Base-by-base conservation (phyloP, 37 sponge, comb jelly and placozoan genomes). In the Ianthella basta region DNA sequence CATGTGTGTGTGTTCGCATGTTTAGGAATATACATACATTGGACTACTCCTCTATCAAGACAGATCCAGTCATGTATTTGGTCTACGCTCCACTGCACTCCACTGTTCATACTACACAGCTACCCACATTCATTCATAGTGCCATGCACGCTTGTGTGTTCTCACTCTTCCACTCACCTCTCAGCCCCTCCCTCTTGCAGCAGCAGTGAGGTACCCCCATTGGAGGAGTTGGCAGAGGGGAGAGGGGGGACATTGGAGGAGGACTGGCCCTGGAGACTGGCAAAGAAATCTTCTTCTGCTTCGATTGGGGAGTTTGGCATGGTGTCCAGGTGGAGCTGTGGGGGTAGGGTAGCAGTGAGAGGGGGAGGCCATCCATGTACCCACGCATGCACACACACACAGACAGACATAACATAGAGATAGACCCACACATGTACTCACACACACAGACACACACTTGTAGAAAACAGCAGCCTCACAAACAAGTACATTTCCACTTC, bases 231-330 rank as follows among this genome's bases (percentile, higher is more conserved):
- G 59, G 54, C 44, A 24, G 83, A 55, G 40, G 32, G 15, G 12
- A 57, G 60, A 25, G 85, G 39, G 24, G 66, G 53, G 15, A 24
- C 39, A 37, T 34, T 29, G 2, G 41, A 23, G n/a, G 83, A 34
- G n/a, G 23, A 36, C 23, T 56, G 41, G 27, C 32, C 36, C 14
- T 77, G 70, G 54, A 80, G 23, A 21, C 37, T 64, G 16, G 79
- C 87, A 53, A 87, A 87, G 70, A 86, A 86, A 50, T 86, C 86
- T 35, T 72, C 81, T 61, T 86, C 86, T 24, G 33, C 54, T 20
- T 61, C 55, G 0, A 25, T 68, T 25, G 86, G 86, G 6, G 77
- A 72, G 34, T 63, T 80, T 1, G 80, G 75, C 1, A 64, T 65
- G 14, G 86, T 55, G 72, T 86, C 86, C 24, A 80, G 34, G 54